Conservation (phyloP, 2,797 vertebrate genomes). For the Danio choprae region DNA sequence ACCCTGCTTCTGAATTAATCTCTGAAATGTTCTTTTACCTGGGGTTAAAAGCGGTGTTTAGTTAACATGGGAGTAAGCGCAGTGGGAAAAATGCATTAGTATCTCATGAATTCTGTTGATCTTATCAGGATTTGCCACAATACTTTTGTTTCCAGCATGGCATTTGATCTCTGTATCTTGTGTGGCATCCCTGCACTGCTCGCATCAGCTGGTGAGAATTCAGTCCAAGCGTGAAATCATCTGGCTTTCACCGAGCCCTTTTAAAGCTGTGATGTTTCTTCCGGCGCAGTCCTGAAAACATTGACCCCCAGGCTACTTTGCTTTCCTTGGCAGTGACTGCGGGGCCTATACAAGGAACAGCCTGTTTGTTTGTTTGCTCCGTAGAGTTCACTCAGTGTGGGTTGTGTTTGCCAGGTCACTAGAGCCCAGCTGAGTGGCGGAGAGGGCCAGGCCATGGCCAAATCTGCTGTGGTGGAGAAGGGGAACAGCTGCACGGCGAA, state of each 20-base stretch:
- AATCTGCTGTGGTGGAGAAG: slow-evolving; percentile 55
- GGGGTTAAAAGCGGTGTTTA: no score
- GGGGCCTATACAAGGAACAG: slow-evolving; percentile 62
- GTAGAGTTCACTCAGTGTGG: slow-evolving; percentile 68
- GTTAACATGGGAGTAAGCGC: no score
- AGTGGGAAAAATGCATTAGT: not conserved
- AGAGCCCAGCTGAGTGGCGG: slow-evolving; percentile 63
- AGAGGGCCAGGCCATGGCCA: slow-evolving; percentile 63
- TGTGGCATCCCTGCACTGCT: slow-evolving; percentile 19
- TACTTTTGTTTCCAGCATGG: slow-evolving; percentile 11
- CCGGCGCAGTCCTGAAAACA: slow-evolving; percentile 41
- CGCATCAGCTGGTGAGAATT: slow-evolving; percentile 22
- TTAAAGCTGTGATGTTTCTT: slow-evolving; percentile 39
- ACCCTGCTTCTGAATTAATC: no score
- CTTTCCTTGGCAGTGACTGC: slow-evolving; percentile 60
- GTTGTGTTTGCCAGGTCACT: slow-evolving; percentile 76
- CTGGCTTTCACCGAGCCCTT: slow-evolving; percentile 30
- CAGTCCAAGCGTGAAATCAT: slow-evolving; percentile 51
- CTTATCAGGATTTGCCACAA: not conserved
- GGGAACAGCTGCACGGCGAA: slow-evolving; percentile 53
- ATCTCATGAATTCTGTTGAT: slow-evolving; percentile 1
- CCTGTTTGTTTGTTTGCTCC: slow-evolving; percentile 72
- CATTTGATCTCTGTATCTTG: slow-evolving; percentile 43
- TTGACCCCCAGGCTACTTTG: slow-evolving; percentile 40
- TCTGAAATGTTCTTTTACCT: no score